Conservation (phyloP, 2,888 invertebrate species). For the Polydesmus complanatus region DNA sequence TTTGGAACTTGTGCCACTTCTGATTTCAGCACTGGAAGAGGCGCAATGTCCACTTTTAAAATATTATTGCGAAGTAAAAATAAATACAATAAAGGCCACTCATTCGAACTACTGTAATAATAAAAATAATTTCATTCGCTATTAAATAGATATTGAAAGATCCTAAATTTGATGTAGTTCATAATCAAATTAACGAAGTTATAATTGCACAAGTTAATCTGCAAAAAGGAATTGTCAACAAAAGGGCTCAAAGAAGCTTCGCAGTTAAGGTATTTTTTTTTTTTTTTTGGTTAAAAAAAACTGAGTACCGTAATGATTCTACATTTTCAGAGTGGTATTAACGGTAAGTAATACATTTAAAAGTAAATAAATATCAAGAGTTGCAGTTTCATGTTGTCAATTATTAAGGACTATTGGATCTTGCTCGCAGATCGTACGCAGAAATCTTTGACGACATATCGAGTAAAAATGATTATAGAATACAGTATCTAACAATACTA, state of each 20-base stretch:
- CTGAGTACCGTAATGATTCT: no score
- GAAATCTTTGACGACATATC: constrained; percentile 67
- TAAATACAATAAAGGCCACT: no score
- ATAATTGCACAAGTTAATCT: constrained; percentile 43
- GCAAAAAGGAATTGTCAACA: constrained; percentile 40
- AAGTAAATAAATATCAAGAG: neutral
- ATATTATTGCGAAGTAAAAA: constrained; percentile 44
- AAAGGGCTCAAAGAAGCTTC: constrained; percentile 52
- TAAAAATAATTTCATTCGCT: no score
- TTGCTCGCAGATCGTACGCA: constrained; percentile 69
- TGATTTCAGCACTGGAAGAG: constrained; percentile 42
- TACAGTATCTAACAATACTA: neutral
- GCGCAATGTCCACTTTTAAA: constrained; percentile 43
- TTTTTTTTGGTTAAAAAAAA: constrained; percentile 13
- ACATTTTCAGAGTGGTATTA: constrained; percentile 27
- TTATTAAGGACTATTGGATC: constrained; percentile 63
- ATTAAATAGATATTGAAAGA: constrained; percentile 36
- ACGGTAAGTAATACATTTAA: constrained; percentile 23
- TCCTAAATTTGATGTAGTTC: no score
- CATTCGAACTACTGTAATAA: no score
- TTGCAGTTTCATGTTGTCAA: neutral
- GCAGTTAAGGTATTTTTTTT: constrained; percentile 46
- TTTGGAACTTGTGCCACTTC: constrained; percentile 53
- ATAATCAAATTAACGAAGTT: constrained; percentile 36
- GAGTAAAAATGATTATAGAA: constrained; percentile 32